Evolutionary conservation across 2,888 invertebrate species (phyloP).

Genomic region (Pseudococcus jackbeardsleyi): DNA sequence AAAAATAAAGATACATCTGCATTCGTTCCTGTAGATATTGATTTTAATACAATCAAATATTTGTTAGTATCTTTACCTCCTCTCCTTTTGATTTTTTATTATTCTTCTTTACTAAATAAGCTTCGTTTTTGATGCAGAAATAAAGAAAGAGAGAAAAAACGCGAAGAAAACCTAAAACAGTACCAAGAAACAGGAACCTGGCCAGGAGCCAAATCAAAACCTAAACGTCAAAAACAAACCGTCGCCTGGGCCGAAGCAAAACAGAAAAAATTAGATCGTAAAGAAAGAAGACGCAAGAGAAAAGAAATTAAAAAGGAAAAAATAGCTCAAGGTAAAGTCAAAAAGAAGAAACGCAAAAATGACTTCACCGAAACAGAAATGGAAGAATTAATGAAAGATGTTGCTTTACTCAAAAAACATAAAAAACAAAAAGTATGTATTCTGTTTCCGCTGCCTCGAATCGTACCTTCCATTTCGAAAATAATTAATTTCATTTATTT

Average conservation of each 20-base stretch:
- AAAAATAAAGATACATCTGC: conserved; percentile 76
- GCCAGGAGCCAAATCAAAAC: conserved; percentile 75
- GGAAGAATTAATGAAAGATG: conserved; percentile 83
- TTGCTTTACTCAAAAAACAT: conserved; percentile 86
- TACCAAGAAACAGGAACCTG: conserved; percentile 83
- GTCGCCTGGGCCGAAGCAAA: conserved; percentile 86
- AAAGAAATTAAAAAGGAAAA: conserved; percentile 75
- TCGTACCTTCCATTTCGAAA: neutral
- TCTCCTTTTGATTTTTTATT: neutral
- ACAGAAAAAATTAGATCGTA: conserved; percentile 77
- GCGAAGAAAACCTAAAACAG: conserved; percentile 79
- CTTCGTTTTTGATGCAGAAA: conserved; percentile 70
- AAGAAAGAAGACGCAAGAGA: conserved; percentile 75
- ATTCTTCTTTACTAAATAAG: neutral
- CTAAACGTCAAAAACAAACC: conserved; percentile 73
- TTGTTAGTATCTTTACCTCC: conserved; percentile 69
- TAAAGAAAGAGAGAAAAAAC: conserved; percentile 80
- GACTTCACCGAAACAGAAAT: conserved; percentile 80
- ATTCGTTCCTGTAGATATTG: conserved; percentile 76
- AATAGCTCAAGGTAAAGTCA: conserved; percentile 71
- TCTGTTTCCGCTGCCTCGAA: neutral
- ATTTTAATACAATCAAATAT: conserved; percentile 83
- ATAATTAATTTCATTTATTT: neutral
- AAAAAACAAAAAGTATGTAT: conserved; percentile 80
- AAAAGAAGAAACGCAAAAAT: conserved; percentile 73